Percentiles rank a stretch among this genome's conserved stretches.
Evolutionary conservation across 1,140 invertebrate genomes (phyloP).

Genomic region (Dendrolimus kikuchii): DNA sequence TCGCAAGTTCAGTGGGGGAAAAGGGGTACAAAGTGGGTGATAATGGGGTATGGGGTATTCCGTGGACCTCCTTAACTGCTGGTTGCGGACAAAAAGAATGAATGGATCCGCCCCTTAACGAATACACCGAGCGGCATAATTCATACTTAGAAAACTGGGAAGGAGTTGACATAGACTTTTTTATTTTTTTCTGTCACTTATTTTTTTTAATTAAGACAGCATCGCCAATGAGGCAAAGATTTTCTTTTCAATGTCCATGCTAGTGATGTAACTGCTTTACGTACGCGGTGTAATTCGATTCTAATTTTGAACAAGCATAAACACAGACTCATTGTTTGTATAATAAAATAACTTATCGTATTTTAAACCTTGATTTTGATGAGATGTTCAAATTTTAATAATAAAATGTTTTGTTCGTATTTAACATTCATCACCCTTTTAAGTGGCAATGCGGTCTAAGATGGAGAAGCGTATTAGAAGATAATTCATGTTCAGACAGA

Average conservation of each 20-base stretch:
- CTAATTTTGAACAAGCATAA: no score
- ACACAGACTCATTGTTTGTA: no score
- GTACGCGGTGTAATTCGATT: no score
- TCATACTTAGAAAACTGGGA: conserved; percentile 66
- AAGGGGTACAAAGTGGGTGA: conserved; percentile 20
- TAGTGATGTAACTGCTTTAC: no score
- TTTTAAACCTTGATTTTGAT: no score
- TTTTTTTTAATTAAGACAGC: conserved; percentile 15
- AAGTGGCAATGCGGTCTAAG: no score
- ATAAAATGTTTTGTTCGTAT: no score
- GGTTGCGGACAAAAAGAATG: conserved; percentile 68
- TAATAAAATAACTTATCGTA: no score
- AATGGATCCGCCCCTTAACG: conserved; percentile 70
- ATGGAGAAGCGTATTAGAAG: no score
- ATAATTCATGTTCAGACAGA: no score
- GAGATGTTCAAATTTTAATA: no score
- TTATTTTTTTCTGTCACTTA: conserved; percentile 26
- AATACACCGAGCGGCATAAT: conserved; percentile 70
- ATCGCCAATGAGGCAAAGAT: conserved; percentile 13
- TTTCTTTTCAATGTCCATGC: conserved; percentile 4
- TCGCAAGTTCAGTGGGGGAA: conserved; percentile 56
- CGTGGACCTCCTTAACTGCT: conserved; percentile 63
- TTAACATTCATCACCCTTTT: no score
- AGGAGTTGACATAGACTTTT: conserved; percentile 61
- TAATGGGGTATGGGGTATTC: conserved; percentile 33